These are phyloP conservation scores for Clupea harengus DNA, from an alignment of 2,113 vertebrate species.

Conservation along the genomic window DNA sequence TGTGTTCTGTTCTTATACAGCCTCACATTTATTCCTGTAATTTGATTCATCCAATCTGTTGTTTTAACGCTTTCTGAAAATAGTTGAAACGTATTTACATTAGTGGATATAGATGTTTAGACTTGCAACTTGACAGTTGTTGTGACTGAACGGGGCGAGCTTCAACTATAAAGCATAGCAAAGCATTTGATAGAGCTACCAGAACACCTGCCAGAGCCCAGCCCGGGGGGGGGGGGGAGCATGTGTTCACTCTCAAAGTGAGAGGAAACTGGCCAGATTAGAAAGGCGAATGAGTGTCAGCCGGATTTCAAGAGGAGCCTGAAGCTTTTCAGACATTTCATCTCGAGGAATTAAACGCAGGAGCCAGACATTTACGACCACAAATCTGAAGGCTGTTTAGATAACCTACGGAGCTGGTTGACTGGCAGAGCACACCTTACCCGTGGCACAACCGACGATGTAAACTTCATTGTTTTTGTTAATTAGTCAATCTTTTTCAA, in stretches of 20 bases:
- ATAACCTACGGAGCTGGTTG: not conserved
- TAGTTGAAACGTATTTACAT: not conserved
- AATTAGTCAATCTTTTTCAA: not conserved
- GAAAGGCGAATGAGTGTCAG: not conserved
- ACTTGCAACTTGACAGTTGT: not conserved
- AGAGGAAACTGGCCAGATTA: not conserved
- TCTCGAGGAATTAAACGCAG: not conserved
- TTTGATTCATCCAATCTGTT: not conserved
- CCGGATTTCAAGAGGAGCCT: not conserved
- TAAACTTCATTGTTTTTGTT: conserved; percentile 10
- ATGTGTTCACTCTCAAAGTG: not conserved
- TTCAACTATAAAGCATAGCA: not conserved
- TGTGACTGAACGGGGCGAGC: not conserved
- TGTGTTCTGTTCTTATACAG: not conserved
- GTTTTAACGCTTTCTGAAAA: not conserved
- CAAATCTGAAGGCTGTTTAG: not conserved
- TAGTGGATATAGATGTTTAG: not conserved
- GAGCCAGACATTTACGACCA: not conserved
- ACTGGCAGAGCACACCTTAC: not conserved
- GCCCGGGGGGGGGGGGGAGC: not conserved
- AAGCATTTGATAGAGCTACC: not conserved
- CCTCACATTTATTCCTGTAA: not conserved
- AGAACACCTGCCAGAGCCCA: not conserved
- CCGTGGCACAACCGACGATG: not conserved
- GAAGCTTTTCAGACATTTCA: conserved; percentile 19